These are phyloP conservation scores for Hydropsyche betteni DNA, from an alignment of 2,888 invertebrate genomes.

Conservation along the genomic window DNA sequence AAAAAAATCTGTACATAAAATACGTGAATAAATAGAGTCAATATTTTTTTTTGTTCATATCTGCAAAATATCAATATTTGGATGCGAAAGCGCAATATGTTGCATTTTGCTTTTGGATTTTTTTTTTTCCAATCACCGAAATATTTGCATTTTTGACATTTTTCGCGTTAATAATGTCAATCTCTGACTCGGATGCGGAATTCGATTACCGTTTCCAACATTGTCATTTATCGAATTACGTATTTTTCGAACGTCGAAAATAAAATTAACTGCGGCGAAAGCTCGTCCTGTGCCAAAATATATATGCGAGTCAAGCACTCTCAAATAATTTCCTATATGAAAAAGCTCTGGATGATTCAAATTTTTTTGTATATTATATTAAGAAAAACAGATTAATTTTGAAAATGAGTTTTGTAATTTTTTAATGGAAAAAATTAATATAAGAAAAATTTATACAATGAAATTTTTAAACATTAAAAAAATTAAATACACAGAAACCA, in stretches of 20 bases:
- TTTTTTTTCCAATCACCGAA: slow-evolving; percentile 18
- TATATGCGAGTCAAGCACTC: too few relatives aligned
- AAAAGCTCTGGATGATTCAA: too few relatives aligned
- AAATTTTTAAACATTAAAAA: too few relatives aligned
- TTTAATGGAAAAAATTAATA: too few relatives aligned
- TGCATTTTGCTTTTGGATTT: too few relatives aligned
- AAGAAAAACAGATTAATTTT: too few relatives aligned
- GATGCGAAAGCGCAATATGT: neutral
- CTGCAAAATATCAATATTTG: neutral
- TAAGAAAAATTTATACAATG: too few relatives aligned
- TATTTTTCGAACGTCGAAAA: slow-evolving; percentile 10
- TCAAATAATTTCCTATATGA: too few relatives aligned
- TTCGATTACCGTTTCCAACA: slow-evolving; percentile 26
- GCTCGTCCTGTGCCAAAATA: neutral
- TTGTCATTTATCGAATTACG: slow-evolving; percentile 28
- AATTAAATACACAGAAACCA: too few relatives aligned
- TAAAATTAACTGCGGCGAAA: neutral
- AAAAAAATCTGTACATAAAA: too few relatives aligned
- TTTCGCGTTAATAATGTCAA: slow-evolving; percentile 34
- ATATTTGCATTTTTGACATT: slow-evolving; percentile 29
- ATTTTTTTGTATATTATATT: too few relatives aligned
- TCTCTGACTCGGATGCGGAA: slow-evolving; percentile 20
- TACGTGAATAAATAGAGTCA: neutral
- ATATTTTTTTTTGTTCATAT: neutral
- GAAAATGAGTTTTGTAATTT: too few relatives aligned